Evolutionary conservation across 2,113 vertebrate species (phyloP), one percentile per base, ranked within the genome.

Genomic region (Perca fluviatilis): DNA sequence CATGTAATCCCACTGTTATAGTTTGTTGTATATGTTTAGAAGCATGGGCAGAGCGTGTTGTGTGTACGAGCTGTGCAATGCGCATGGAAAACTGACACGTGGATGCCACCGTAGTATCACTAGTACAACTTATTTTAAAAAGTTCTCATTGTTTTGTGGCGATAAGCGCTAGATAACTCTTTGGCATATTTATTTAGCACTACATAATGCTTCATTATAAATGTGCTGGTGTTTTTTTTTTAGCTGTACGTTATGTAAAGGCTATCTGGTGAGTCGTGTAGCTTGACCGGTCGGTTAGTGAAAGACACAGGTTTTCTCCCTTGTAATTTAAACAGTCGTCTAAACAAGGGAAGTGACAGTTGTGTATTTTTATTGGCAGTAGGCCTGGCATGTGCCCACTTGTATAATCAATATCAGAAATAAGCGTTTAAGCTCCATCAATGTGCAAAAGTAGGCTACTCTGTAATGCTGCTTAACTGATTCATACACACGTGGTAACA

Each of bases 21-120:
- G 6, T 47, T 75, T 13, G 21, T 13, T 5, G 25, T 4, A 19
- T 25, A 9, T 58, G 25, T 77, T 11, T 6, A 1, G 40, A 0
- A 1, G 21, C 19, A 1, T 49, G 13, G 15, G 1, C 46, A 19
- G 18, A 11, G 74, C 15, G 4, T 64, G 67, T 16, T 78, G 74
- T 50, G 70, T 73, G 69, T 47, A 30, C 11, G 50, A 51, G 69
- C 69, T 56, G 62, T 36, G 21, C 60, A 47, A 61, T 84, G 75
- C 57, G 91, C 90, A 72, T 84, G 87, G 89, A 80, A 88, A 93
- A 93, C 95, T 97, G 95, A 96, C 95, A 96, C 96, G 97, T 96
- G 95, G 96, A 95, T 92, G 84, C 72, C 73, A n/a, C 58, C 15
- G 43, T 70, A 70, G 83, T 74, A 72, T 80, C 15, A n/a, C 18